Evolutionary conservation across 1,140 invertebrate species (phyloP).

Genomic region (Pissodes strobi): DNA sequence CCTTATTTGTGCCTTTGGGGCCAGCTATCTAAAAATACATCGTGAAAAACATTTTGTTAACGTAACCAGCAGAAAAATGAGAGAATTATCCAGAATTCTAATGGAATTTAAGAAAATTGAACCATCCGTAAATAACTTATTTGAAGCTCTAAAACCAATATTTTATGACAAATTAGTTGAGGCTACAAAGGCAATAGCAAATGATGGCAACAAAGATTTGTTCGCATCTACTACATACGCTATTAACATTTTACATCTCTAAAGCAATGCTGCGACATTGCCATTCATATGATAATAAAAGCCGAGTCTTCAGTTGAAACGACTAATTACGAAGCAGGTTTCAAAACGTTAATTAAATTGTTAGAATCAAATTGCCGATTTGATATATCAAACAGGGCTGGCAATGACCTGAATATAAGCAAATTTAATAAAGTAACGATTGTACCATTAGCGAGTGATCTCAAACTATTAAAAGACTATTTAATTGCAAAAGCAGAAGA

Average conservation of each 20-base stretch:
- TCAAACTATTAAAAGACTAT: slow-evolving; percentile 50
- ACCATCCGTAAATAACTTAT: no score
- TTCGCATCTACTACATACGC: slow-evolving; percentile 38
- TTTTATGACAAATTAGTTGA: no score
- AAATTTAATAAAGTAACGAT: slow-evolving; percentile 52
- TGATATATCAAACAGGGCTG: slow-evolving; percentile 42
- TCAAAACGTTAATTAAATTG: slow-evolving; percentile 40
- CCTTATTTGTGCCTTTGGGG: no score
- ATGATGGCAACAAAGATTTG: slow-evolving; percentile 21
- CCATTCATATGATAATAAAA: slow-evolving; percentile 20
- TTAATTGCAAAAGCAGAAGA: slow-evolving; percentile 36
- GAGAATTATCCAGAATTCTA: no score
- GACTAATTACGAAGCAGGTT: slow-evolving; percentile 32
- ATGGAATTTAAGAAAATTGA: no score
- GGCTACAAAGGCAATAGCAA: no score
- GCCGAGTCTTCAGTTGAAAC: slow-evolving; percentile 15
- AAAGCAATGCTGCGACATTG: slow-evolving; percentile 43
- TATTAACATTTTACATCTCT: slow-evolving; percentile 35
- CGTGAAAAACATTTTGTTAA: no score
- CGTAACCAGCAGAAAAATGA: no score
- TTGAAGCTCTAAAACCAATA: no score
- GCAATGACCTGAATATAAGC: slow-evolving; percentile 45
- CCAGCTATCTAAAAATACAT: no score
- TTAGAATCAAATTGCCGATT: slow-evolving; percentile 38
- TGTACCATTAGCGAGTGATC: slow-evolving; percentile 51